phyloP scores from a whole-genome alignment of 2,113 vertebrate genomes.

The Mus spicilegus region DNA sequence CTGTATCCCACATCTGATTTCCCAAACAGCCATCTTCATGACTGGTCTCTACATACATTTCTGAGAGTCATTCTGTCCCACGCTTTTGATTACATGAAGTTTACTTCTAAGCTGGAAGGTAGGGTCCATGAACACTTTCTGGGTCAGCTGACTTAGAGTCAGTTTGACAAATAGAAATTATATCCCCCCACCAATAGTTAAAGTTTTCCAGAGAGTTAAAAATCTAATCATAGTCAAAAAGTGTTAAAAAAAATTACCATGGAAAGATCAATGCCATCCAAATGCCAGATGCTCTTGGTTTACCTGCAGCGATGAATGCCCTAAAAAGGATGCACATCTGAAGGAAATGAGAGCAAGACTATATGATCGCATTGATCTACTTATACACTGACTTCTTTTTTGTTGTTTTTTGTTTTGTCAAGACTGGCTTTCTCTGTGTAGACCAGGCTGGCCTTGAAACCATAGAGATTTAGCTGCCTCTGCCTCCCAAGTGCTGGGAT shows the following conservation, averaged over 20 bases:
- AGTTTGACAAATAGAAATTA: conserved; percentile 48
- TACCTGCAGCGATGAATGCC: background rate
- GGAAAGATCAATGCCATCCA: background rate
- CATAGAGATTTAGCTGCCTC: background rate
- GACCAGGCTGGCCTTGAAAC: background rate
- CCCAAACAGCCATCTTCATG: background rate
- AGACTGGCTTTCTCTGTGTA: background rate
- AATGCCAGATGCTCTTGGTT: conserved; percentile 4
- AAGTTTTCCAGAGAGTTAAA: background rate
- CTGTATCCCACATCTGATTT: background rate
- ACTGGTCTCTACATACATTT: background rate
- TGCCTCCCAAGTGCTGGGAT: background rate
- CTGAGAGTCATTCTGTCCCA: conserved; percentile 1
- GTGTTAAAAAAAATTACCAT: background rate
- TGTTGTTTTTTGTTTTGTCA: background rate
- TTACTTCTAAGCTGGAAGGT: background rate
- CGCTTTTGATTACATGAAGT: conserved; percentile 8
- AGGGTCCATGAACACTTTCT: background rate
- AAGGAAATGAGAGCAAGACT: background rate
- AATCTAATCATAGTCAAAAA: background rate
- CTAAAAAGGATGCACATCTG: background rate
- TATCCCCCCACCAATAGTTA: conserved; percentile 8
- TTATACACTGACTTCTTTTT: conserved; percentile 13
- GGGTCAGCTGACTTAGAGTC: background rate
- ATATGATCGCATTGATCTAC: conserved; percentile 51